Conservation (phyloP, 2,113 vertebrate genomes). For the Corynorhinus townsendii region DNA sequence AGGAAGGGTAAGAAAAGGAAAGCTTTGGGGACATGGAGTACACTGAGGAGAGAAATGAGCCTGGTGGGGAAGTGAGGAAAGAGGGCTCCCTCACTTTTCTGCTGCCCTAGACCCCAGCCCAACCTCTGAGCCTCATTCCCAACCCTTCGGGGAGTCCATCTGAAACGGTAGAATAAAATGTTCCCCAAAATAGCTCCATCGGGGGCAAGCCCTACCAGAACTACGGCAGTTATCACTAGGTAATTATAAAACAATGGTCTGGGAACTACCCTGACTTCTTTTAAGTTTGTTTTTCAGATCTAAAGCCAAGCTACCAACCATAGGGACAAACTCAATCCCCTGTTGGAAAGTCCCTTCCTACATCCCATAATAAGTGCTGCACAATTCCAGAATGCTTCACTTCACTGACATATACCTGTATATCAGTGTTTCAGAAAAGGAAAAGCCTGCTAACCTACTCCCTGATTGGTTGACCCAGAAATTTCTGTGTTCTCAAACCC, state of each 20-base stretch:
- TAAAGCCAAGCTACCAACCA: background rate
- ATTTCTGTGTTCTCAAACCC: background rate
- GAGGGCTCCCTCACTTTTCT: background rate
- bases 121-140: background rate
- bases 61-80: background rate
- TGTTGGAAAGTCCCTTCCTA: background rate
- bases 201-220: background rate
- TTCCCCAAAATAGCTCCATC: background rate
- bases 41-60: background rate
- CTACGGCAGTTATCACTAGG: background rate
- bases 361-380: background rate
- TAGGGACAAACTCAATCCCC: background rate
- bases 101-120: background rate
- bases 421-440: background rate
- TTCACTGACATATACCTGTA: background rate
- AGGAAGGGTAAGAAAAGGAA: background rate
- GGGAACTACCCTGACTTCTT: background rate
- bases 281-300: background rate
- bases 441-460: background rate
- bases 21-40: background rate
- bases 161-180: background rate
- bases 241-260: background rate
- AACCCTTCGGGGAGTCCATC: background rate
- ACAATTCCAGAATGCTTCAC: background rate
- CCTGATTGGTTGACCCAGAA: background rate